Base-by-base conservation (phyloP, 2,113 vertebrate genomes). In the Cranoglanis bouderius region DNA sequence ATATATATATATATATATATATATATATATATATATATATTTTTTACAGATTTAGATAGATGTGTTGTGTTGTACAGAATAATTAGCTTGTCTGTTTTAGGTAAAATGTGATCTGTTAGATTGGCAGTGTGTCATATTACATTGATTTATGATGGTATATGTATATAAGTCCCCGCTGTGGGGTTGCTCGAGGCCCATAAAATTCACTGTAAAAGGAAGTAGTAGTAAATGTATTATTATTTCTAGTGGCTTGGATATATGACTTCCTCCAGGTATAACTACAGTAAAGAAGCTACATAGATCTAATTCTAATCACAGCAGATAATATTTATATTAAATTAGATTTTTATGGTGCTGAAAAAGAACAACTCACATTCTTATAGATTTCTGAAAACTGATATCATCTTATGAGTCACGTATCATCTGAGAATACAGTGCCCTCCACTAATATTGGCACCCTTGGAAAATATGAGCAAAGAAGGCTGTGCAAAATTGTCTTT, bases 101-200 rank as follows among this genome's bases (percentile, higher is more conserved):
- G 24, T 78, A 7, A 49, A 80, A 53, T 32, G 29, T 32, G 14
- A 80, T 9, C 26, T 57, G 18, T 24, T 24, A 67, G 51, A 74
- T 86, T 81, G 86, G 74, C 59, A 72, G 51, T 65, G 51, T 72
- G 77, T 43, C 74, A 82, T 59, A 38, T 82, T 82, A 53, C 14
- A 55, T 35, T 88, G 77, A 85, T 89, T 89, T 90, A 87, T 84
- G 72, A 29, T 84, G 51, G 75, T 77, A 83, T 84, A 84, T 88
- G 51, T 82, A 59, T 46, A 32, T 24, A 57, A 90, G 86, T 90
- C 90, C 9, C 82, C 26, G 57, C 83, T 85, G 82, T 57, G 86
- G 89, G 92, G 55, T 92, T 90, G 55, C 82, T 89, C 1, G 4
- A 82, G 24, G 21, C 77, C 90, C 51, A 84, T 89, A 85, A 91